Evolutionary conservation across 2,888 invertebrate genomes (phyloP), one percentile per base, ranked within the genome.

Genomic region (Andrena flavipes): DNA sequence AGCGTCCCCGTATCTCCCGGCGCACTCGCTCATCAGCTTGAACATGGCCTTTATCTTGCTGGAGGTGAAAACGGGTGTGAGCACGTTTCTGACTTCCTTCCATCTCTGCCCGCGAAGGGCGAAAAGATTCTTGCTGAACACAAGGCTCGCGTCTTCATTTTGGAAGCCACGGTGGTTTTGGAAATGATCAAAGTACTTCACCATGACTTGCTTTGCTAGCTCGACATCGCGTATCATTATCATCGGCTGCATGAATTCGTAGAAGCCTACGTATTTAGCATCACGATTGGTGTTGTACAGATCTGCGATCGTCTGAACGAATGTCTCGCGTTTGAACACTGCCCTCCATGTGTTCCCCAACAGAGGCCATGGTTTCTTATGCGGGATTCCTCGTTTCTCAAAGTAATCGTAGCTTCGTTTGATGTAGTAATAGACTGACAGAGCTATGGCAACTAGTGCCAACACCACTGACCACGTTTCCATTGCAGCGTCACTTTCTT

Each of bases 21-120:
- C 89, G 33, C 90, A 91, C 0, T 90, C 81, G 0, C 59, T 62
- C 84, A 91, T 87, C 60, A 91, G 33, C 4, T 84, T 69, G 71
- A 95, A 93, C 95, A 95, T 95, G 5, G 91, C 89, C 62, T 94
- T 94, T 95, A 96, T 95, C 91, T 96, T 95, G 67, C 95, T 95
- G 6, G 95, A 93, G 0, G 95, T 96, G 90, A 95, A 96, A 0
- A 95, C 94, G 0, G 95, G 95, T 49, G 95, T 95, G 16, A 95
- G 87, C 0, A 95, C 94, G 0, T 92, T 92, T 26, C 95, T 91
- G 94, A 95, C 94, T 4, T 95, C 94, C 0, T 94, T 93, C 95
- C 95, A 95, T 90, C 87, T 93, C 0, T 95, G 93, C 20, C 95
- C 95, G 0, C 69, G 76, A 0, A 91, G 71, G 0, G 80, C 76